Percentiles rank a stretch among this genome's conserved stretches.
phyloP scores from a whole-genome alignment of 2,888 invertebrate genomes.

The Phaedon cochleariae region DNA sequence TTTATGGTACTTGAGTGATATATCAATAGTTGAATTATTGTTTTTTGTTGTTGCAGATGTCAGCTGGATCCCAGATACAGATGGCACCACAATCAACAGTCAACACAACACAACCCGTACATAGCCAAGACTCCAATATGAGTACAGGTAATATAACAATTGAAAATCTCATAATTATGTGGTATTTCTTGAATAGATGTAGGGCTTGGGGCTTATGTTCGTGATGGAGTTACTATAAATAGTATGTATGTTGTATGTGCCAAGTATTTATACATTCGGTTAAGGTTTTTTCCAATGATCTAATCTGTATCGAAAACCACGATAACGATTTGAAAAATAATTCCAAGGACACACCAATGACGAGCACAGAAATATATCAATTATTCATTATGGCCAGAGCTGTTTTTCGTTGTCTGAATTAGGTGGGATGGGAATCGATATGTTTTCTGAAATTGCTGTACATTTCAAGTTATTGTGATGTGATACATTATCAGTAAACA shows the following conservation, averaged over 20 bases:
- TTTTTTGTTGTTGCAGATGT: slow-evolving; percentile 77
- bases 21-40: not conserved
- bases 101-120: slow-evolving; percentile 83
- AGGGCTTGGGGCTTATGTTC: not conserved
- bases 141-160: slow-evolving; percentile 81
- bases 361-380: slow-evolving; percentile 6
- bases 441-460: slow-evolving; percentile 39
- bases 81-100: slow-evolving; percentile 95
- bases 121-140: slow-evolving; percentile 98
- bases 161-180: too few species aligned
- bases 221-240: too few species aligned
- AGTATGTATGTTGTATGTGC: not conserved
- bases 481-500: slow-evolving; percentile 41
- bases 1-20: too few species aligned
- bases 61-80: slow-evolving; percentile 97
- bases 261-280: not conserved
- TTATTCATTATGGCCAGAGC: slow-evolving; percentile 8
- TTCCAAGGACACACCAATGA: slow-evolving; percentile 28
- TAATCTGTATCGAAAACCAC: slow-evolving; percentile 24
- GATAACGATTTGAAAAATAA: slow-evolving; percentile 27
- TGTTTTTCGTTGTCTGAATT: not conserved
- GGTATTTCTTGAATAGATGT: slow-evolving; percentile 1
- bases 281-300: slow-evolving; percentile 17
- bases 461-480: slow-evolving; percentile 37
- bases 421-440: slow-evolving; percentile 19